Percentiles rank a stretch among this genome's conserved stretches.
Conservation (phyloP, 2,113 vertebrate genomes). For the Pluvianellus socialis region DNA sequence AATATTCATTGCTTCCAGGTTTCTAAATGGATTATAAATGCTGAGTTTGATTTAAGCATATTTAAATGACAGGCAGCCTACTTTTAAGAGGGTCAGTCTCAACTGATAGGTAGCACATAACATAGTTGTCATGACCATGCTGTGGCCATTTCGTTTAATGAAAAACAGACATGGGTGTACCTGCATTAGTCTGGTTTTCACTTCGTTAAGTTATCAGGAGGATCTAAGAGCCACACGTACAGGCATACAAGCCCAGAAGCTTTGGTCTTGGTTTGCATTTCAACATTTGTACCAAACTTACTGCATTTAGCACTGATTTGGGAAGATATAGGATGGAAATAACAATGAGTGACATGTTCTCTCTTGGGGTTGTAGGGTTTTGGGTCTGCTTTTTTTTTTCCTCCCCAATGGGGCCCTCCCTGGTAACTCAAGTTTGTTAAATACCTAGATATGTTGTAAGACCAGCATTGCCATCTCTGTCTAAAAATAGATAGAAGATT, state of each 20-base stretch:
- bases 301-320: neutral
- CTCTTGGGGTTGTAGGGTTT: neutral
- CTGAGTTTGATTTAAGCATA: neutral
- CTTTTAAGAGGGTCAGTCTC: neutral
- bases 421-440: neutral
- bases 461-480: neutral
- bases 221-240: neutral
- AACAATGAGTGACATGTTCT: neutral
- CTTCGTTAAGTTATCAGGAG: neutral
- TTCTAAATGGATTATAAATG: neutral
- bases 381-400: neutral
- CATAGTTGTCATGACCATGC: neutral
- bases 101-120: neutral
- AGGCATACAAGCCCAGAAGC: neutral
- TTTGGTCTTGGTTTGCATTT: neutral
- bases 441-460: neutral
- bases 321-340: neutral
- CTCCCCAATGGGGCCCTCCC: rapidly evolving
- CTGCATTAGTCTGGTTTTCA: rapidly evolving
- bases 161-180: neutral
- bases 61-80: neutral
- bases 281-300: neutral
- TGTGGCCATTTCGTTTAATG: neutral
- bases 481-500: neutral
- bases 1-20: neutral